Conservation (phyloP, 1,140 invertebrate species). For the Drosophila albomicans region DNA sequence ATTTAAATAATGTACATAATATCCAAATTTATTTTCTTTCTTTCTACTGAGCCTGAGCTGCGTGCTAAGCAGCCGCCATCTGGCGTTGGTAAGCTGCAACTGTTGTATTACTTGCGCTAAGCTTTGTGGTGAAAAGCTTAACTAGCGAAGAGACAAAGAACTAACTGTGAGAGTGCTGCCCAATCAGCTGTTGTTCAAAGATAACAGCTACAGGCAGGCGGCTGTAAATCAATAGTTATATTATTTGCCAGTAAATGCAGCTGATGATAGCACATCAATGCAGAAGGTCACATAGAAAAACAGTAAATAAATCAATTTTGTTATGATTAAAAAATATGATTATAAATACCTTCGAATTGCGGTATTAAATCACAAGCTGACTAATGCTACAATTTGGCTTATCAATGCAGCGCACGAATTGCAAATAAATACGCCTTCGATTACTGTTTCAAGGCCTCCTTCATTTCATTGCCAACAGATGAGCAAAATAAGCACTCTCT, state of each 20-base stretch:
- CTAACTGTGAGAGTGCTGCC: constrained; percentile 2
- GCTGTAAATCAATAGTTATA: constrained; percentile 62
- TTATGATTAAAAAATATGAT: not conserved
- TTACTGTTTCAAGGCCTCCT: constrained; percentile 17
- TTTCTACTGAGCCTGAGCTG: not conserved
- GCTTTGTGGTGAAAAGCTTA: constrained; percentile 74
- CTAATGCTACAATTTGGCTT: not conserved
- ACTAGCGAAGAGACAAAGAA: constrained; percentile 26
- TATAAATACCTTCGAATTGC: not conserved
- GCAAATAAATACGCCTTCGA: constrained; percentile 29
- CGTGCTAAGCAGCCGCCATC: constrained; percentile 44
- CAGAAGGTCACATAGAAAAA: not conserved
- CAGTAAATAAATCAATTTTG: not conserved
- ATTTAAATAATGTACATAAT: not conserved
- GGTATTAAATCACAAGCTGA: not conserved
- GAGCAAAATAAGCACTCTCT: not conserved
- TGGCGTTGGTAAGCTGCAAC: constrained; percentile 17
- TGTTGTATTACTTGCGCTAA: not conserved
- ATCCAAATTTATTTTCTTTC: not conserved
- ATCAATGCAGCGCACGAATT: constrained; percentile 22
- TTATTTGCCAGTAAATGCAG: constrained; percentile 26
- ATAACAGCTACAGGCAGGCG: constrained; percentile 23
- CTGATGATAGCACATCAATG: constrained; percentile 7
- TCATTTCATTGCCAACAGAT: constrained; percentile 47
- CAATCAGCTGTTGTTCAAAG: constrained; percentile 60